Percentiles rank a stretch among this genome's conserved stretches.
Evolutionary conservation across 2,113 vertebrate species (phyloP).

Genomic region (Dromiciops gliroides): DNA sequence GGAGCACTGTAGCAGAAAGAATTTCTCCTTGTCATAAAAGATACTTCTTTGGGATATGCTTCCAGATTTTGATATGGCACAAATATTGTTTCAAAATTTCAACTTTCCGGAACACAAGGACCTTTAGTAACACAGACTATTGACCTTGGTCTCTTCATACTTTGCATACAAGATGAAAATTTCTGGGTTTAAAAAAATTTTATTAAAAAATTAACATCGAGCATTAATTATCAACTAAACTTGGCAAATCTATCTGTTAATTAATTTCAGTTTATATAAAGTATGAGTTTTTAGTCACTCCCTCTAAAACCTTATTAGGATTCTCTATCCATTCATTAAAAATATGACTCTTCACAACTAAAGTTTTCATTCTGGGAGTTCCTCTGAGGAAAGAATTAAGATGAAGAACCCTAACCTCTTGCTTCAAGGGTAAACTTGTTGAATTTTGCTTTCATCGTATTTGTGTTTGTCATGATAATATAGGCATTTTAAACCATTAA

Average conservation of each 20-base stretch:
- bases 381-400: constrained; percentile 36
- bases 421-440: constrained; percentile 30
- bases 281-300: neutral
- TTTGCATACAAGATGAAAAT: neutral
- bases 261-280: neutral
- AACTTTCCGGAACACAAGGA: neutral
- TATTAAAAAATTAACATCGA: neutral
- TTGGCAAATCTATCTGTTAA: neutral
- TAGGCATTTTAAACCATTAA: neutral
- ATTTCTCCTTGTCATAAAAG: neutral
- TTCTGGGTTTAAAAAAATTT: neutral
- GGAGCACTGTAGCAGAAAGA: neutral
- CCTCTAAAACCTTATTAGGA: neutral
- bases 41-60: neutral
- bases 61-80: neutral
- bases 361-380: constrained; percentile 35
- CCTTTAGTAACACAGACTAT: neutral
- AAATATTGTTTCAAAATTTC: neutral
- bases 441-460: constrained; percentile 47
- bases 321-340: neutral
- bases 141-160: neutral
- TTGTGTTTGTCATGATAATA: neutral
- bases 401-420: constrained; percentile 45
- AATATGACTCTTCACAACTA: constrained; percentile 17
- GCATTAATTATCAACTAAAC: neutral